phyloP scores from a whole-genome alignment of 2,888 invertebrate genomes.

The Orgyia antiqua region DNA sequence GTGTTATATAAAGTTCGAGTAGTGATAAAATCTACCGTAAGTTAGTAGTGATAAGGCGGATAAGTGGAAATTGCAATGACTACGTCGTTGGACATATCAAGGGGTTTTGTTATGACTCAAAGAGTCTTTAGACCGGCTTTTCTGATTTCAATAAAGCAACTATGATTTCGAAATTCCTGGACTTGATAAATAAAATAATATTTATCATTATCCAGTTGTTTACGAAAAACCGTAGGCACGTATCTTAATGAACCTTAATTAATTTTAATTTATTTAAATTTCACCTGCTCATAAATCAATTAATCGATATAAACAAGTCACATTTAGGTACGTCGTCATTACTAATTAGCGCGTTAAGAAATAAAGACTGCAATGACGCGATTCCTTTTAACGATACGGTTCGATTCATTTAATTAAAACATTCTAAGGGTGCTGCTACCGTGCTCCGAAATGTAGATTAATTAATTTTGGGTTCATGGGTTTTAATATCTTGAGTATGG shows the following conservation, averaged over 20 bases:
- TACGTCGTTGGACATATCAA: conserved; percentile 48
- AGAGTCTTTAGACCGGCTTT: conserved; percentile 15
- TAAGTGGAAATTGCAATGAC: conserved; percentile 66
- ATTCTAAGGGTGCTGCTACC: too few species aligned
- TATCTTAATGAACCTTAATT: too few species aligned
- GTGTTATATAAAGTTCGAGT: conserved; percentile 28
- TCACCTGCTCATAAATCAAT: too few species aligned
- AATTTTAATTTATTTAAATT: too few species aligned
- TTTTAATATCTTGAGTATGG: too few species aligned
- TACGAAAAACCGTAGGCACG: too few species aligned
- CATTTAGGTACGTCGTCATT: neutral
- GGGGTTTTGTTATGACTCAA: conserved; percentile 38
- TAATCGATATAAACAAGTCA: conserved; percentile 5
- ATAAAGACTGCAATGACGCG: neutral
- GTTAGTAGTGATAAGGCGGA: conserved; percentile 56
- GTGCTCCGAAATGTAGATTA: neutral
- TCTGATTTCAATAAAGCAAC: too few species aligned
- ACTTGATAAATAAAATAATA: too few species aligned
- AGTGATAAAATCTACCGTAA: conserved; percentile 41
- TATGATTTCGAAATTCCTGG: too few species aligned
- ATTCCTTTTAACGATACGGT: neutral
- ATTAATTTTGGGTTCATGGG: too few species aligned
- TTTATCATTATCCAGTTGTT: too few species aligned
- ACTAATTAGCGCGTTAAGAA: neutral
- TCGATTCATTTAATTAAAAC: neutral